Evolutionary conservation across 2,888 invertebrate species (phyloP).

Genomic region (Drosophila quasianomalipes): DNA sequence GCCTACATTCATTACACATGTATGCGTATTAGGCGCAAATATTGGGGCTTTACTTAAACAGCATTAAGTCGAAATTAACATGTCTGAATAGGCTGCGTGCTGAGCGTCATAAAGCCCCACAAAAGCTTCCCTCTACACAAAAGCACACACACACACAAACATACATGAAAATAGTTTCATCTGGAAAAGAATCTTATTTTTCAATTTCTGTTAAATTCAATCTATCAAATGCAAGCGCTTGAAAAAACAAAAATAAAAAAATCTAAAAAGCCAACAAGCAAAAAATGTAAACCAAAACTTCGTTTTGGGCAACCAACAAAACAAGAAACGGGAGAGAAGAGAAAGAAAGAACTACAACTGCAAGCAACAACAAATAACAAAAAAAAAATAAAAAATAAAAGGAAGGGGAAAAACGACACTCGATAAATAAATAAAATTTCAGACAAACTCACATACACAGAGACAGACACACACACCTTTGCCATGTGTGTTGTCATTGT

Average conservation of each 20-base stretch:
- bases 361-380: constrained; percentile 31
- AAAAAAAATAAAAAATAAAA: constrained; percentile 2
- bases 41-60: constrained; percentile 80
- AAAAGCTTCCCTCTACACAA: constrained; percentile 10
- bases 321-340: not conserved
- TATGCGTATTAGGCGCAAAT: constrained; percentile 82
- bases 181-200: constrained; percentile 31
- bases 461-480: constrained; percentile 14
- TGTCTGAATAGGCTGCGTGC: constrained; percentile 62
- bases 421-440: constrained; percentile 77
- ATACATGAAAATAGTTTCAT: constrained; percentile 6
- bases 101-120: constrained; percentile 31
- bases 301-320: constrained; percentile 10
- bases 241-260: constrained; percentile 37
- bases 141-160: not conserved
- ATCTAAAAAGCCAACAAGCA: constrained; percentile 33
- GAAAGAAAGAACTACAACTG: constrained; percentile 14
- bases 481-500: constrained; percentile 47
- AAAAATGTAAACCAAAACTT: constrained; percentile 47
- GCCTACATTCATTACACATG: constrained; percentile 77
- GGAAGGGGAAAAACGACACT: constrained; percentile 21
- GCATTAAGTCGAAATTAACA: constrained; percentile 80
- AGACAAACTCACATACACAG: constrained; percentile 20
- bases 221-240: constrained; percentile 63
- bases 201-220: constrained; percentile 60